Evolutionary conservation across 2,797 vertebrate genomes (phyloP).

Genomic region (Gobio occitaniae): DNA sequence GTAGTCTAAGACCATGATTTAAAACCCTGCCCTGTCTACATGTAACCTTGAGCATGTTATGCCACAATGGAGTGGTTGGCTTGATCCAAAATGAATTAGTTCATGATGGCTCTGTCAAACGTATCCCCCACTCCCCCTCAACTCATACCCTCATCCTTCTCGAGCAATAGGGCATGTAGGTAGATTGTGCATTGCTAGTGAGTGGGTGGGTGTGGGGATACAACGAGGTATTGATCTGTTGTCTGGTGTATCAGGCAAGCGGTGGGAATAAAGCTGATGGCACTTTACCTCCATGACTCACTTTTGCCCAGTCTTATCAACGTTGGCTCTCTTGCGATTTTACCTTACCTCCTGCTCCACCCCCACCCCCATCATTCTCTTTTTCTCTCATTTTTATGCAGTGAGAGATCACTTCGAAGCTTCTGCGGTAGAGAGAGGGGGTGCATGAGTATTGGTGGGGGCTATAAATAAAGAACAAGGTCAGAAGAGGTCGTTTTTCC

Average conservation of each 20-base stretch:
- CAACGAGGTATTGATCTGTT: constrained; percentile 73
- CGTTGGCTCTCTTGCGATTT: constrained; percentile 72
- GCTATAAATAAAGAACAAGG: constrained; percentile 74
- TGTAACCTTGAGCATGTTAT: constrained; percentile 66
- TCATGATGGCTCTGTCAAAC: constrained; percentile 76
- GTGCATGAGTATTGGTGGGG: neutral
- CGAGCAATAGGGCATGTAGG: constrained; percentile 67
- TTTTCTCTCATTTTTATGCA: constrained; percentile 77
- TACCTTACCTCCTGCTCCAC: constrained; percentile 49
- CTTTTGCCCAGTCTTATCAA: constrained; percentile 75
- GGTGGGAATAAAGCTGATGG: constrained; percentile 59
- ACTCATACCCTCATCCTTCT: constrained; percentile 38
- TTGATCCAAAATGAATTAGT: constrained; percentile 75
- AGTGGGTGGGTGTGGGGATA: constrained; percentile 55
- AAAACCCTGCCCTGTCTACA: neutral
- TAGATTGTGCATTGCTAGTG: constrained; percentile 68
- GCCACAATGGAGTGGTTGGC: constrained; percentile 69
- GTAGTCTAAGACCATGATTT: neutral
- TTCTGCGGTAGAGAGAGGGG: constrained; percentile 5
- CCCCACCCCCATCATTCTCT: constrained; percentile 61
- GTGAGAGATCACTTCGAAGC: constrained; percentile 65
- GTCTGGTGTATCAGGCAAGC: constrained; percentile 72
- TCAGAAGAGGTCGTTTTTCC: constrained; percentile 72
- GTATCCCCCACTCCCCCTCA: constrained; percentile 36
- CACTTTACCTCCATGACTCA: constrained; percentile 77